phyloP scores from a whole-genome alignment of 2,888 invertebrate species.

The Polydrusus tereticollis region DNA sequence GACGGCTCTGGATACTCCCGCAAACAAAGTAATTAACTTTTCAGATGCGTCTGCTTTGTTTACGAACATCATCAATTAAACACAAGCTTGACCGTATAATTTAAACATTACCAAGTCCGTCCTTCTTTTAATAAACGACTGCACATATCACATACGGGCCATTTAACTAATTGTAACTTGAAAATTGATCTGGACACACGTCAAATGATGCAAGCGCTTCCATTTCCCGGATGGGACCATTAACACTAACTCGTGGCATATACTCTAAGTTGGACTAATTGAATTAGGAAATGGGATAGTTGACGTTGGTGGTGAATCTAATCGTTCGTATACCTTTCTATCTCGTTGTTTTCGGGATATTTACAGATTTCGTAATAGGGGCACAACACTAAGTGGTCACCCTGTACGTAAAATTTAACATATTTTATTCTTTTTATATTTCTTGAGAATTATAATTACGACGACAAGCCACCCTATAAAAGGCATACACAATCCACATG shows the following conservation, averaged over 20 bases:
- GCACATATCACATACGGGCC: conserved; percentile 34
- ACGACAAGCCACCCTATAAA: too few relatives aligned
- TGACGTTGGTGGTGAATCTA: not conserved
- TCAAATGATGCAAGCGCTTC: conserved; percentile 31
- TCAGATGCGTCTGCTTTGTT: conserved; percentile 12
- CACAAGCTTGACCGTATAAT: conserved; percentile 18
- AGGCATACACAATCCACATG: too few relatives aligned
- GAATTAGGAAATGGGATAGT: conserved; percentile 22
- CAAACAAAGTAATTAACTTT: conserved; percentile 3
- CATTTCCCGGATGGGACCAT: conserved; percentile 42
- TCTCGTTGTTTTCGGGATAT: too few relatives aligned
- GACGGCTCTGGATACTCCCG: too few relatives aligned
- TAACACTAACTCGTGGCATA: conserved; percentile 34
- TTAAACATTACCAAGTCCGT: conserved; percentile 13
- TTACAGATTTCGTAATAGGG: too few relatives aligned
- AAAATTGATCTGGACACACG: conserved; percentile 45
- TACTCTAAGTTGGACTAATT: conserved; percentile 1
- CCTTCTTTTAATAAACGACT: conserved; percentile 11
- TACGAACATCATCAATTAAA: conserved; percentile 17
- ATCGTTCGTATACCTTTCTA: conserved; percentile 1
- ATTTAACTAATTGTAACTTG: conserved; percentile 28
- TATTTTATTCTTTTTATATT: too few relatives aligned
- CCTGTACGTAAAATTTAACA: too few relatives aligned
- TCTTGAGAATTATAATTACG: too few relatives aligned
- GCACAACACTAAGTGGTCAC: too few relatives aligned